phyloP scores from a whole-genome alignment of 2,113 vertebrate species.

The Chauna torquata region DNA sequence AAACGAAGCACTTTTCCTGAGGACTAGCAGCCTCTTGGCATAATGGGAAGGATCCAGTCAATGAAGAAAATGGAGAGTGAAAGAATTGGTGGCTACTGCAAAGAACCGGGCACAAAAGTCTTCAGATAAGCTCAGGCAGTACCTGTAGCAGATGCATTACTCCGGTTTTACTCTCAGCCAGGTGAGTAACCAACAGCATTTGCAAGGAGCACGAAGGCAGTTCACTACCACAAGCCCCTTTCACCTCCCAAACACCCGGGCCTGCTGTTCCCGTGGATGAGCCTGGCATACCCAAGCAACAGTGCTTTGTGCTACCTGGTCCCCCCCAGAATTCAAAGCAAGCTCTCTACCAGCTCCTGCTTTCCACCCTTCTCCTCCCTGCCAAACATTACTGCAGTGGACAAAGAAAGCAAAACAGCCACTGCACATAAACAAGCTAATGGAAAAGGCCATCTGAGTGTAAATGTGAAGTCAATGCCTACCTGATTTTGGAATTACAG shows the following conservation, averaged over 20 bases:
- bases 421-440: not conserved
- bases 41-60: rapidly evolving
- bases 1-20: not conserved
- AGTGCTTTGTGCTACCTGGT: not conserved
- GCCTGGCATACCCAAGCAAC: not conserved
- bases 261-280: not conserved
- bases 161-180: not conserved
- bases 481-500: slow-evolving; percentile 99
- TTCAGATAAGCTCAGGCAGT: not conserved
- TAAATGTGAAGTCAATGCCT: slow-evolving; percentile 1
- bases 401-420: not conserved
- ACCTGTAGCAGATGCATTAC: not conserved
- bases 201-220: not conserved
- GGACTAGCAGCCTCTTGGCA: not conserved
- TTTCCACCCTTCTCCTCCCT: not conserved
- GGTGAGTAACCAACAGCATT: not conserved
- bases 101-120: not conserved
- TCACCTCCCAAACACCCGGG: rapidly evolving
- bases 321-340: not conserved
- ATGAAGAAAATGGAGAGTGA: not conserved
- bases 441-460: not conserved
- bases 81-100: not conserved
- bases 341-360: not conserved
- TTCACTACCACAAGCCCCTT: not conserved
- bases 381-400: not conserved